Base-by-base conservation (phyloP, 2,113 vertebrate species). In the Tachycineta bicolor region DNA sequence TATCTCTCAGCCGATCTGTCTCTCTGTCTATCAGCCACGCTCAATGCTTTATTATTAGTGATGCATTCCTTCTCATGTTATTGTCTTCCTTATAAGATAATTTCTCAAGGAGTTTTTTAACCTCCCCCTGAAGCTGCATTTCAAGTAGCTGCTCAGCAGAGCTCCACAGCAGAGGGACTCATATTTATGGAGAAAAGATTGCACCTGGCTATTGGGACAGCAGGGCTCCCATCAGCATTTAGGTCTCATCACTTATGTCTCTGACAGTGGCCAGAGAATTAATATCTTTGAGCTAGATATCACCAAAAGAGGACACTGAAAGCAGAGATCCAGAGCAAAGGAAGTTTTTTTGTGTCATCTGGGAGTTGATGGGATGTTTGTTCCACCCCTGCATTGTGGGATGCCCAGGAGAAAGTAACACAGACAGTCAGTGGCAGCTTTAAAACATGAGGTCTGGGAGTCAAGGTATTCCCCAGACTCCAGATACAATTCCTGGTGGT, bases 1-100 rank as follows among this genome's bases (percentile, higher is more conserved):
- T 96, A 64, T 92, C 94, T 87, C 83, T 81, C 89, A 79, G 94
- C 52, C 95, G 79, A 58, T 96, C 91, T 94, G 89, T 94, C 87
- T 95, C 86, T 88, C 81, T 78, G 56, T 78, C 77, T 81, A 37
- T 91, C 90, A 80, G 39, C 90, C 6, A 22, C 2, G 9, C 68
- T 78, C 2, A 2, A 29, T 24, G 29, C 44, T 83, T 91, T 70
- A 67, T 87, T 94, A 67, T 59, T 90, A 78, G 52, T 44, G 71
- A 92, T 59, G 62, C 82, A 83, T 88, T 95, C 70, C 82, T 95
- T 67, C 50, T 77, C 25, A 20, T 76, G 53, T n/a, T 85, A 59
- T 77, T 90, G 79, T 90, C 90, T 92, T 85, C 71, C 59, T 83
- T 77, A 47, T n/a, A 64, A 87, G 58, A 89, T 37, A 91, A 77